Conservation (phyloP, 2,888 invertebrate species). For the Drosophila kanekoi region DNA sequence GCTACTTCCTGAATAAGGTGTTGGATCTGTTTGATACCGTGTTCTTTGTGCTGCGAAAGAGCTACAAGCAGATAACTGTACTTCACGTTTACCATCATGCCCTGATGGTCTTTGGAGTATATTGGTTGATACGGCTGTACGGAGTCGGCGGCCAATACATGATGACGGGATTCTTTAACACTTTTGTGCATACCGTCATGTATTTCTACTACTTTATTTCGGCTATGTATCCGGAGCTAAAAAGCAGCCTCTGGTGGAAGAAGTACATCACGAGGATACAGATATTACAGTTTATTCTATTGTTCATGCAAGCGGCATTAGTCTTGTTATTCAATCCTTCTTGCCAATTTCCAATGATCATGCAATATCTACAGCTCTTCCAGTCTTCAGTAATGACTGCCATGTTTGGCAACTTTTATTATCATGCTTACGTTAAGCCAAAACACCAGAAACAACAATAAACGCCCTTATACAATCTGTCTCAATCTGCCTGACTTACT, state of each 20-base stretch:
- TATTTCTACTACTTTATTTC: slow-evolving; percentile 86
- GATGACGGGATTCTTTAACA: slow-evolving; percentile 85
- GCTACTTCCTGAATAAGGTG: slow-evolving; percentile 86
- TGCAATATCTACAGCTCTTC: slow-evolving; percentile 86
- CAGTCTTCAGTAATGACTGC: slow-evolving; percentile 86
- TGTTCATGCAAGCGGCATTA: slow-evolving; percentile 87
- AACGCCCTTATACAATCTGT: neutral
- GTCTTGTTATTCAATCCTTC: slow-evolving; percentile 84
- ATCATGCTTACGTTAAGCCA: slow-evolving; percentile 53
- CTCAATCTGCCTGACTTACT: too few relatives aligned
- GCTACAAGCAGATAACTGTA: slow-evolving; percentile 93
- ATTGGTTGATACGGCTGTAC: slow-evolving; percentile 91
- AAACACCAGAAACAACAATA: slow-evolving; percentile 9
- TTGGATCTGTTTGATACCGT: slow-evolving; percentile 92
- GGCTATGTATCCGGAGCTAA: slow-evolving; percentile 85
- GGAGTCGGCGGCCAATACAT: slow-evolving; percentile 86
- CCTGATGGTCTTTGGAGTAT: slow-evolving; percentile 89
- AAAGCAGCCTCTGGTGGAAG: slow-evolving; percentile 86
- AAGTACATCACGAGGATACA: slow-evolving; percentile 86
- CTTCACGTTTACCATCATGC: slow-evolving; percentile 95
- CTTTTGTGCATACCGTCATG: slow-evolving; percentile 86
- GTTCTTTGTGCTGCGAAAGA: slow-evolving; percentile 95
- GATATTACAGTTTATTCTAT: slow-evolving; percentile 88
- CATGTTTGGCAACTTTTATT: slow-evolving; percentile 87
- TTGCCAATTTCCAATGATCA: slow-evolving; percentile 86